A percentile compares a stretch with the other conserved stretches of the same genome.
These are phyloP conservation scores for Metopolophium dirhodum DNA, from an alignment of 1,140 invertebrate genomes.

Conservation along the genomic window DNA sequence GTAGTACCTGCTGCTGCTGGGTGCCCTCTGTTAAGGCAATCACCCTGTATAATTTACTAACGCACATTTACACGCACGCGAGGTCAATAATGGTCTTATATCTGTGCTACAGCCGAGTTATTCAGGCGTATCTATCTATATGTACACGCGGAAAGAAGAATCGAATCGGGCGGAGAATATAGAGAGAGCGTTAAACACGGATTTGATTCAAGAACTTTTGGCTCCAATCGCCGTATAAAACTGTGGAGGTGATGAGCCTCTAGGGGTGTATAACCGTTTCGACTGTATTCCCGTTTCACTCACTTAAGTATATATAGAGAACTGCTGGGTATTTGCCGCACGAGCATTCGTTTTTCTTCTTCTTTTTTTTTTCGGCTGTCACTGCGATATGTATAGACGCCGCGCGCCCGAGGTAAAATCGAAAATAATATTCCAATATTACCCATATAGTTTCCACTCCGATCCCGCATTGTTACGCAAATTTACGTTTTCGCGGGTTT, in stretches of 20 bases:
- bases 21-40: neutral
- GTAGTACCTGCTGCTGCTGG: neutral
- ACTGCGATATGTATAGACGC: neutral
- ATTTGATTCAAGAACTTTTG: conserved; percentile 33
- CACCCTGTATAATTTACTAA: neutral
- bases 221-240: conserved; percentile 12
- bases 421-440: neutral
- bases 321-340: neutral
- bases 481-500: neutral
- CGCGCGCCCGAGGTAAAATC: neutral
- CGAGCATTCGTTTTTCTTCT: neutral
- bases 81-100: neutral
- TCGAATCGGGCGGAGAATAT: neutral
- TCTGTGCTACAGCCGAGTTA: neutral
- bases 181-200: neutral
- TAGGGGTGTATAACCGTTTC: neutral
- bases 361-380: neutral
- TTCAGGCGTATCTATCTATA: neutral
- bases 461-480: conserved; percentile 9
- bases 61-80: neutral
- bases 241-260: neutral
- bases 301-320: neutral
- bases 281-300: neutral
- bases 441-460: neutral
- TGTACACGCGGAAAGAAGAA: neutral